Evolutionary conservation across 92 coral and sea anemone species (phyloP), one percentile per base, ranked within the genome.

Genomic region (Actinostola sp.): DNA sequence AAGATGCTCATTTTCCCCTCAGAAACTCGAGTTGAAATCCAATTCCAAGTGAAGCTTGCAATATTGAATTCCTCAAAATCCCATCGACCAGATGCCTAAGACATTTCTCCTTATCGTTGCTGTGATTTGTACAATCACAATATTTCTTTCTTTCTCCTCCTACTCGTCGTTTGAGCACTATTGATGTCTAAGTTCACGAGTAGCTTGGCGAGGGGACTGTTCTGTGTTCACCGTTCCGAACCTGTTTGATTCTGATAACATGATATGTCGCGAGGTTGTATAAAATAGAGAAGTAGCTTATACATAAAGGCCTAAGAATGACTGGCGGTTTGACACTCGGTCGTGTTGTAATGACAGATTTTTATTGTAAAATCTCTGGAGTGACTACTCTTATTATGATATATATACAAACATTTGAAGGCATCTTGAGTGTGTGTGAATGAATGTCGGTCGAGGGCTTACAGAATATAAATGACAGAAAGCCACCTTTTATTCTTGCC

Each of bases 321-420:
- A 75, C 72, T 75, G 81, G 81, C 81, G 81, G 81, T 63, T 64
- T 82, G 87, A 86, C 92, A 86, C 80, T 61, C 79, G 41, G 77
- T 65, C 79, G 66, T 64, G 87, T 70, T 86, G 76, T 76, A 82
- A 75, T 86, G 92, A 86, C 92, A 86, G 87, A 76, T 82, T 82
- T 86, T 75, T 75, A 75, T 75, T 75, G 81, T 75, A 64, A 63
- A 66, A 63, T 65, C 81, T 52, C 56, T 28, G 48, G 81, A 73
- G 81, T 75, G 81, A 75, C 76, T 71, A 50, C 59, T 32, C 76
- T 36, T 71, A 71, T 75, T 75, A 75, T 75, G 74, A 68, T 68
- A 68, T 75, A 63, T 64, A 64, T 64, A 75, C 81, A 75, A 52
- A 75, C 71, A 50, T 63, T 75, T 75, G 81, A 75, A 75, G 68